Conservation (phyloP, 1,140 invertebrate genomes). For the Manduca sexta region DNA sequence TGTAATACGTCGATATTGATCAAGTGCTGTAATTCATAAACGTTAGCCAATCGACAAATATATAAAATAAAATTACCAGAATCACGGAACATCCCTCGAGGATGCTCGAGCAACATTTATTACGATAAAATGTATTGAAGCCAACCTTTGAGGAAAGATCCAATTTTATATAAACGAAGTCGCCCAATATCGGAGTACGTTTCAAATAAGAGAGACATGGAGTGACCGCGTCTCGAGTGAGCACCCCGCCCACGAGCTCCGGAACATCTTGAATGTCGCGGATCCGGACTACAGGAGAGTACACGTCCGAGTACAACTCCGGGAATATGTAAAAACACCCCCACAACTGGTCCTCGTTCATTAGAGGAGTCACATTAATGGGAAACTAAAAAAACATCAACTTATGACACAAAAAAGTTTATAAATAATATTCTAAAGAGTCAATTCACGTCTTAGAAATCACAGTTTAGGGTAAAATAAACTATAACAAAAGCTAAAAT, state of each 20-base stretch:
- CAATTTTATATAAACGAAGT: constrained; percentile 58
- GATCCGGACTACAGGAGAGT: constrained; percentile 44
- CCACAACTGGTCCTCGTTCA: constrained; percentile 58
- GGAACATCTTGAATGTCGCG: constrained; percentile 34
- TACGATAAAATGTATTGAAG: background rate
- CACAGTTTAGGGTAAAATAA: constrained; percentile 7
- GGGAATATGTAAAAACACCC: constrained; percentile 61
- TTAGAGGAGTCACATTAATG: constrained; percentile 37
- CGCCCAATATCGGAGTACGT: constrained; percentile 48
- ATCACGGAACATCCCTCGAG: background rate
- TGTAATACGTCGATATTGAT: constrained; percentile 48
- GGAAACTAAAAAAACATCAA: constrained; percentile 40
- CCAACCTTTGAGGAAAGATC: constrained; percentile 49
- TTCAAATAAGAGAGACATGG: constrained; percentile 55
- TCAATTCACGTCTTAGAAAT: constrained; percentile 4
- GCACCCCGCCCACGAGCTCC: constrained; percentile 29
- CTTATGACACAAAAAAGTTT: background rate
- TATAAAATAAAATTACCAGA: background rate
- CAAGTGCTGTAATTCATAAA: constrained; percentile 36
- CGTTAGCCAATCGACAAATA: background rate
- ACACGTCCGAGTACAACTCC: constrained; percentile 46
- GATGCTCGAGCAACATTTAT: too few relatives aligned
- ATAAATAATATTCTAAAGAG: background rate
- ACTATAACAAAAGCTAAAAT: constrained; percentile 14
- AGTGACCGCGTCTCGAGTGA: constrained; percentile 47